phyloP scores from a whole-genome alignment of 2,888 invertebrate genomes.

The Eutolmus rufibarbis region DNA sequence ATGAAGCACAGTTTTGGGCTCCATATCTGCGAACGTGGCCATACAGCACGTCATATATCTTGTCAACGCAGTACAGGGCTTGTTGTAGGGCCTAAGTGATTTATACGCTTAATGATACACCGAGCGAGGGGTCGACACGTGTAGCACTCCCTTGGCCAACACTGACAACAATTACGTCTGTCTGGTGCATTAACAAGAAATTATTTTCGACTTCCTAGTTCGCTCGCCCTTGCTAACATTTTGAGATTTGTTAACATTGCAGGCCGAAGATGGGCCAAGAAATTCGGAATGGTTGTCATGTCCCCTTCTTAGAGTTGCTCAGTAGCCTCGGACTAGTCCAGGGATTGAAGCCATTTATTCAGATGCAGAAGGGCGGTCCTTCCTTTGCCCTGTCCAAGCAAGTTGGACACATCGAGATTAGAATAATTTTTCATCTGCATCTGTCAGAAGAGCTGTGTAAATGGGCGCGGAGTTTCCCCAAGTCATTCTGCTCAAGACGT shows the following conservation, averaged over 20 bases:
- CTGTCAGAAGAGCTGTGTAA: constrained; percentile 16
- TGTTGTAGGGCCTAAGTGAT: constrained; percentile 6
- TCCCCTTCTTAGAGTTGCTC: background rate
- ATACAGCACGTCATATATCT: constrained; percentile 28
- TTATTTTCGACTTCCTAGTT: constrained; percentile 20
- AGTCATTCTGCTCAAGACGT: background rate
- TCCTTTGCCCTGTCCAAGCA: background rate
- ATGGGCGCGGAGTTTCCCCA: background rate
- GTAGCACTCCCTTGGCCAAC: background rate
- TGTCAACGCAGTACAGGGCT: constrained; percentile 17
- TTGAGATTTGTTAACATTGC: constrained; percentile 4
- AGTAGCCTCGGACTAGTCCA: background rate
- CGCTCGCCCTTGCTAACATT: background rate
- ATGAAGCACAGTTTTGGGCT: background rate
- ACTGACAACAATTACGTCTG: constrained; percentile 13
- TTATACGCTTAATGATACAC: constrained; percentile 30
- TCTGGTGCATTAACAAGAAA: constrained; percentile 23
- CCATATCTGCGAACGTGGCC: constrained; percentile 3
- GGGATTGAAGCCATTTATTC: background rate
- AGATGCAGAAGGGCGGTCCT: background rate
- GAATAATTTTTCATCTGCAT: constrained; percentile 36
- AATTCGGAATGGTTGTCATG: background rate
- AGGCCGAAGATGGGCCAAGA: background rate
- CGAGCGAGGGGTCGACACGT: background rate
- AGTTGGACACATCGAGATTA: background rate